Conservation (phyloP, 30 jellyfish, hydroid and myxozoan genomes). For the Nemopilema nomurai region DNA sequence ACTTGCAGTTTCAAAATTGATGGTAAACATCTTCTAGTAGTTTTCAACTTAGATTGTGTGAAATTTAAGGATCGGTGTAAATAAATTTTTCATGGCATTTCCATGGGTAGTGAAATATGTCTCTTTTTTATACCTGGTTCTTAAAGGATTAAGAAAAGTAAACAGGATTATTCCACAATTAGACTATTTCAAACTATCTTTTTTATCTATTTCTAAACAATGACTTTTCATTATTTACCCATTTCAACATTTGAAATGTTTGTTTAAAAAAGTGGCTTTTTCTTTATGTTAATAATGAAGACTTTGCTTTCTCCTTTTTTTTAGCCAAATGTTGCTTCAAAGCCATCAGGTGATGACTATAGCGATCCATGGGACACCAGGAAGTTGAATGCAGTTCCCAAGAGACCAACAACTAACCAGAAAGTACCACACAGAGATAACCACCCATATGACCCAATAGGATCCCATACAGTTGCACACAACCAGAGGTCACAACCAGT, state of each 20-base stretch:
- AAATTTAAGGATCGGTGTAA: no score
- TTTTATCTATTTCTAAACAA: no score
- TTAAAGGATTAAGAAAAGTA: no score
- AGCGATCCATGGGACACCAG: slow-evolving; percentile 92
- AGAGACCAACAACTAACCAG: slow-evolving; percentile 2
- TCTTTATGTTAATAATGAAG: background rate
- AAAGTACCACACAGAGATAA: slow-evolving; percentile 41
- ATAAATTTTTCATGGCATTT: no score
- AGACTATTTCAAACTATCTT: no score
- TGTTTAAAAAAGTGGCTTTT: background rate
- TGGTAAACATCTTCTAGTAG: no score
- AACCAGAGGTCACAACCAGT: slow-evolving; percentile 1
- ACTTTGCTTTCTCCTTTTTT: no score
- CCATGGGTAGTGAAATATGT: no score
- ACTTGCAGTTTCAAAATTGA: no score
- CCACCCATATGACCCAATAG: slow-evolving; percentile 63
- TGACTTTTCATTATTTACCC: background rate
- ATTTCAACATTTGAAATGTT: background rate
- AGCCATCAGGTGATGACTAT: slow-evolving; percentile 59
- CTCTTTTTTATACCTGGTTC: no score
- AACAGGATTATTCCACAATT: no score
- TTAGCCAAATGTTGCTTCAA: slow-evolving; percentile 35
- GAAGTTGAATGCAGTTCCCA: background rate
- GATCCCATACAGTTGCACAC: slow-evolving; percentile 6
- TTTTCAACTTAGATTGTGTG: no score